phyloP scores from a whole-genome alignment of 2,797 vertebrate genomes.

The Arnoldichthys spilopterus region DNA sequence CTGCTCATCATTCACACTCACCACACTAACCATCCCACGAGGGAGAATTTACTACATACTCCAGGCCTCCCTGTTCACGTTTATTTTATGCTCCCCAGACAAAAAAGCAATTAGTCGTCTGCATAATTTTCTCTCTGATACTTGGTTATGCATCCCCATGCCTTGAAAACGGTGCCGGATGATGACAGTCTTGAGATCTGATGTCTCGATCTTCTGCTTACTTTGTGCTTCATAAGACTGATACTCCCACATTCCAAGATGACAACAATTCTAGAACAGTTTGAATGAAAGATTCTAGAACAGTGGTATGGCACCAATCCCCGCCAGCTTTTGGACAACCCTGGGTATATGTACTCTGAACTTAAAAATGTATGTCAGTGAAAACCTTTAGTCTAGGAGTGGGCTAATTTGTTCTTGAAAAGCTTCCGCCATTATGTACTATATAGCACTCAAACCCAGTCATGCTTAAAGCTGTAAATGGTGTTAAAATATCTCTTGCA shows the following conservation, averaged over 20 bases:
- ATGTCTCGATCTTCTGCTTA: too few species aligned
- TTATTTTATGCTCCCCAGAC: not conserved
- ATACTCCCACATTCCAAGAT: too few species aligned
- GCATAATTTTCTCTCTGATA: too few species aligned
- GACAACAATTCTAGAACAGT: too few species aligned
- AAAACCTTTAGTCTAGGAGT: constrained; percentile 11
- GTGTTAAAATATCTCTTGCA: not conserved
- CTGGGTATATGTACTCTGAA: not conserved
- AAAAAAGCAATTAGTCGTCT: too few species aligned
- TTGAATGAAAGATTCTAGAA: too few species aligned
- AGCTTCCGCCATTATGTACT: not conserved
- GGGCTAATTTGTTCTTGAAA: not conserved
- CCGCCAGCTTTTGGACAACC: not conserved
- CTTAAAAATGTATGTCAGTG: constrained; percentile 6
- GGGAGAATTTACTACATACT: not conserved
- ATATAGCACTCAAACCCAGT: not conserved
- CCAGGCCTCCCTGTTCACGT: not conserved
- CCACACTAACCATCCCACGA: not conserved
- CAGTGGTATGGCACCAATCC: not conserved
- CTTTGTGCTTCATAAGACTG: too few species aligned
- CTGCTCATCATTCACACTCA: constrained; percentile 33
- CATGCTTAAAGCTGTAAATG: not conserved
- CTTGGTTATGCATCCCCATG: too few species aligned
- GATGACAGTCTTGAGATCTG: too few species aligned
- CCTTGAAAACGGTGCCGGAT: too few species aligned